Conservation (phyloP, 2,113 vertebrate genomes). For the Daboia siamensis region DNA sequence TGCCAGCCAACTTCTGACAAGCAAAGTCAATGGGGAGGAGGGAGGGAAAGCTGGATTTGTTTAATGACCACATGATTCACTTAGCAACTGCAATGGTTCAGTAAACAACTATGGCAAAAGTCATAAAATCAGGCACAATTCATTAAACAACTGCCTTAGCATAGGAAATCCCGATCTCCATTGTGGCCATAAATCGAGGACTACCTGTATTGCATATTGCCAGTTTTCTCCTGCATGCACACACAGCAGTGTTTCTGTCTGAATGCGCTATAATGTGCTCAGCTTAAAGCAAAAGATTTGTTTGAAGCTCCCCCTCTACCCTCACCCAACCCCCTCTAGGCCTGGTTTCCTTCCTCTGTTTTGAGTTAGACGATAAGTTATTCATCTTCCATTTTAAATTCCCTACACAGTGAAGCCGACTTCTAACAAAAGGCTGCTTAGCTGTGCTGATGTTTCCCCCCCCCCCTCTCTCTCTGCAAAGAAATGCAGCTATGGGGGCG, state of each 20-base stretch:
- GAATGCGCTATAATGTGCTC: background rate
- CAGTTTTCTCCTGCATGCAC: background rate
- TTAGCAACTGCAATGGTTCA: no score
- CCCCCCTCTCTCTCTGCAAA: background rate
- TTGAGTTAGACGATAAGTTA: background rate
- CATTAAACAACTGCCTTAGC: no score
- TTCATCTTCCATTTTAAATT: background rate
- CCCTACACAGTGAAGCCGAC: background rate
- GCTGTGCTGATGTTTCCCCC: background rate
- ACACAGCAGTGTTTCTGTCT: background rate
- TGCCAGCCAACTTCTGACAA: no score
- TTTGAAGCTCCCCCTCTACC: background rate
- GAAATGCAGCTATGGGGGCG: background rate
- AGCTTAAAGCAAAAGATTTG: background rate
- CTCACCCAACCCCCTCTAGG: no score
- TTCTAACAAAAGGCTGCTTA: background rate
- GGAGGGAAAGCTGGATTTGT: no score
- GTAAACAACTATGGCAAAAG: no score
- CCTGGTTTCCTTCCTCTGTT: background rate
- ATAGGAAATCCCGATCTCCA: no score
- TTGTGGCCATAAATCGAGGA: no score
- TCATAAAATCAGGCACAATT: no score
- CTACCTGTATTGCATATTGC: background rate
- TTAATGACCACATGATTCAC: no score
- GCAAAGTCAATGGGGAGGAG: no score